Percentiles rank a stretch among this genome's conserved stretches.
These are phyloP conservation scores for Pogonocherus hispidulus DNA, from an alignment of 2,888 invertebrate species.

Conservation along the genomic window DNA sequence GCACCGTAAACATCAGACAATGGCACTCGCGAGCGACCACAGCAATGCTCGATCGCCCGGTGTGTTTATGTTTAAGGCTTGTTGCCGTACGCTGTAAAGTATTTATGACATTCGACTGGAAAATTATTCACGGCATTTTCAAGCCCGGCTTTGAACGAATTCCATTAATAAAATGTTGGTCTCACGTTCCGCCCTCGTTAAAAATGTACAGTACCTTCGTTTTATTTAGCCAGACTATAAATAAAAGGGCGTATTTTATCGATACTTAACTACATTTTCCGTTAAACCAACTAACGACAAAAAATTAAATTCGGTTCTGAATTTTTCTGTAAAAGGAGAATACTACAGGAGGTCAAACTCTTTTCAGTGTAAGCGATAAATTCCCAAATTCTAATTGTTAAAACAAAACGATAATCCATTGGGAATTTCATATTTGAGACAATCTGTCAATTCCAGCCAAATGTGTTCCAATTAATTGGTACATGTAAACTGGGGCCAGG, in stretches of 20 bases:
- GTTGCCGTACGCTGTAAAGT: not conserved
- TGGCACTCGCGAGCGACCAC: not conserved
- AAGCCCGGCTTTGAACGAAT: not conserved
- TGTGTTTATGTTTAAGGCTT: not conserved
- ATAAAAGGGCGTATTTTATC: too few relatives aligned
- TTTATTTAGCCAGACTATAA: too few relatives aligned
- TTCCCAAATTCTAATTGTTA: not conserved
- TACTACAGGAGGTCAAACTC: too few relatives aligned
- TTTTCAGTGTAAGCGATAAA: too few relatives aligned
- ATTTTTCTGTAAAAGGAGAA: too few relatives aligned
- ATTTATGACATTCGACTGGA: too few relatives aligned
- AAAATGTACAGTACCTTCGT: too few relatives aligned
- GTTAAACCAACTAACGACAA: too few relatives aligned
- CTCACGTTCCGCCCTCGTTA: too few relatives aligned
- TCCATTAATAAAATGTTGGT: not conserved
- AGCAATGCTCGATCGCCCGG: not conserved
- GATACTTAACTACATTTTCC: too few relatives aligned
- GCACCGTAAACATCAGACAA: not conserved
- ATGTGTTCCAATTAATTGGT: slow-evolving; percentile 10
- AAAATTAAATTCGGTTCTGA: too few relatives aligned
- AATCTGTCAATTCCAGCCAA: not conserved
- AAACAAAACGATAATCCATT: not conserved
- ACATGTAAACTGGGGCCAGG: not conserved
- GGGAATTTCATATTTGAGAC: not conserved
- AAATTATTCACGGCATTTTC: not conserved